These are phyloP conservation scores for Montipora efflorescens DNA, from an alignment of 64 coral and sea anemone genomes.

Conservation along the genomic window DNA sequence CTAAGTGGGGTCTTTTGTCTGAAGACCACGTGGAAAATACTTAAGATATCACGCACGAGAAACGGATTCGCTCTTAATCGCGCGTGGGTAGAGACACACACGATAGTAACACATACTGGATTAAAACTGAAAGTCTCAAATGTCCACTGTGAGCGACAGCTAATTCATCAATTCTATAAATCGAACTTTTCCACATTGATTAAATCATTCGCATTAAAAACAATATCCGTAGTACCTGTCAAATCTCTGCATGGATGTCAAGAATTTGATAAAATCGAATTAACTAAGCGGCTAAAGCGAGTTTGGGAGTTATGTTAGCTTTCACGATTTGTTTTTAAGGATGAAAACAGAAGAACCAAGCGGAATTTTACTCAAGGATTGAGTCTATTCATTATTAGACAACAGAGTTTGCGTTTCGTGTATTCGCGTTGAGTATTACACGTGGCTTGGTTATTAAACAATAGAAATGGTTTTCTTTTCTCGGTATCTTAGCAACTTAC, in stretches of 20 bases:
- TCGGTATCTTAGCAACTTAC: slow-evolving; percentile 25
- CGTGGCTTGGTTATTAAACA: slow-evolving; percentile 38
- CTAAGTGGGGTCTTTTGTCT: slow-evolving; percentile 46
- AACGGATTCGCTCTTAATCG: background rate
- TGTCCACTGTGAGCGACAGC: no score
- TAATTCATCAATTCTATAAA: no score
- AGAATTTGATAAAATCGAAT: no score
- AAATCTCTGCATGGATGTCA: no score
- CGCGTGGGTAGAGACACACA: background rate
- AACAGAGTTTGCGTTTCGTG: slow-evolving; percentile 22
- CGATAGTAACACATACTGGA: background rate
- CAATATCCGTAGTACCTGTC: no score
- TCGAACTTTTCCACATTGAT: no score
- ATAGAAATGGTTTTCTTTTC: slow-evolving; percentile 2
- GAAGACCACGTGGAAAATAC: slow-evolving; percentile 35
- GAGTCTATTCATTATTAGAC: background rate
- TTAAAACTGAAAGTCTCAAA: no score
- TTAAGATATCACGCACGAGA: background rate
- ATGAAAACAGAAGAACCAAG: background rate
- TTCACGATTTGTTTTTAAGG: no score
- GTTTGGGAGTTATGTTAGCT: no score
- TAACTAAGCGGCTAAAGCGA: no score
- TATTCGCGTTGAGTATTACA: background rate
- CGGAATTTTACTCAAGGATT: background rate
- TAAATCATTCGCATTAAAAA: no score